Evolutionary conservation across 2,888 invertebrate species (phyloP).

Genomic region (Ichneumoninae sp.): DNA sequence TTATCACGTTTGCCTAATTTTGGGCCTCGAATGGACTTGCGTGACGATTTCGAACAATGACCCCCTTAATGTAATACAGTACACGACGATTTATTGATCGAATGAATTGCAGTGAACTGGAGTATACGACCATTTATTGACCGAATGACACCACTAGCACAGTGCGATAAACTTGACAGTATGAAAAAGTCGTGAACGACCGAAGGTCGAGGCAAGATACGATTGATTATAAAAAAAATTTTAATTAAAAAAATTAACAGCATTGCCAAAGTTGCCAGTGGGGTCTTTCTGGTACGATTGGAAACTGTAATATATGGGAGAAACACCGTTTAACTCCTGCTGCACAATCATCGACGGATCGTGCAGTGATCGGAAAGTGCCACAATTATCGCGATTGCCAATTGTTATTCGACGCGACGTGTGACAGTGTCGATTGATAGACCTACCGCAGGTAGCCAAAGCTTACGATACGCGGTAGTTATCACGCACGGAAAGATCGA

Average conservation of each 20-base stretch:
- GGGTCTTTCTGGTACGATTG: not conserved
- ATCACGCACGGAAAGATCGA: not conserved
- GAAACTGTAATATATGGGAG: not conserved
- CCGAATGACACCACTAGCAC: not conserved
- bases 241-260: not conserved
- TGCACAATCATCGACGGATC: constrained; percentile 28
- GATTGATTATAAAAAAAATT: not conserved
- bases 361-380: constrained; percentile 52
- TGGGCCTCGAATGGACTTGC: not conserved
- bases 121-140: too few relatives aligned
- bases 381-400: constrained; percentile 46
- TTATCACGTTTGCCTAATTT: constrained; percentile 34
- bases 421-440: constrained; percentile 24
- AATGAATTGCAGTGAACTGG: not conserved
- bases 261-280: not conserved
- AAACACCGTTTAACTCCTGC: constrained; percentile 10
- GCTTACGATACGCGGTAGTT: not conserved
- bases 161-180: not conserved
- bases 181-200: not conserved
- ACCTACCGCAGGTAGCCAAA: constrained; percentile 26
- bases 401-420: constrained; percentile 46
- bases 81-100: not conserved
- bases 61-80: not conserved
- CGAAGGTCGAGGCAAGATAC: not conserved
- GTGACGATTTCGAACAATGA: not conserved